These are phyloP conservation scores for Oithona nana DNA, from an alignment of 2,888 invertebrate species.

Conservation along the genomic window DNA sequence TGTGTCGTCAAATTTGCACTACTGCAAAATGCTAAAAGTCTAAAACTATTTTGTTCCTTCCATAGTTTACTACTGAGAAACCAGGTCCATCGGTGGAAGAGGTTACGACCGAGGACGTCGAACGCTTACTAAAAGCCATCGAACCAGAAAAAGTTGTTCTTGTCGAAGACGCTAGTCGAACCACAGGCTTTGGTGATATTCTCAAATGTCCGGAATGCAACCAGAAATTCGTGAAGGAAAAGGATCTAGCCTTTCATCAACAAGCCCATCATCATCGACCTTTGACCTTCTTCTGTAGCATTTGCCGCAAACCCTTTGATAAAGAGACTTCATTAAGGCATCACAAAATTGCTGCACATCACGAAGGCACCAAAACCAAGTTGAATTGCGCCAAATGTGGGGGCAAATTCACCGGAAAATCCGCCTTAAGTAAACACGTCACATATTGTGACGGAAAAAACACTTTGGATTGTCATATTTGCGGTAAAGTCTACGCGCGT, in stretches of 20 bases:
- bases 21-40: too few species aligned
- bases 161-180: background rate
- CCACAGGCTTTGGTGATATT: background rate
- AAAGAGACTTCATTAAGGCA: background rate
- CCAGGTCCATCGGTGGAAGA: too few species aligned
- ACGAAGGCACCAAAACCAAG: background rate
- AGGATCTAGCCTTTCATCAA: background rate
- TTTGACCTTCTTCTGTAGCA: background rate
- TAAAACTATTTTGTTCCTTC: too few species aligned
- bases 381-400: background rate
- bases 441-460: background rate
- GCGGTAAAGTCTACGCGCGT: background rate
- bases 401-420: background rate
- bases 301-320: background rate
- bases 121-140: background rate
- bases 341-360: background rate
- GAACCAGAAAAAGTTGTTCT: background rate
- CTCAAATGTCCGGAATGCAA: background rate
- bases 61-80: too few species aligned
- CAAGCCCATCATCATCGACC: background rate
- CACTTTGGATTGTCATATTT: background rate
- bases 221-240: background rate
- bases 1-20: too few species aligned
- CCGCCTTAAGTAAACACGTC: background rate
- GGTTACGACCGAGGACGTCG: background rate